A percentile compares a stretch with the other conserved stretches of the same genome.
These are phyloP conservation scores for Heterodera filipjevi DNA, from an alignment of 2,888 invertebrate species.

Conservation along the genomic window DNA sequence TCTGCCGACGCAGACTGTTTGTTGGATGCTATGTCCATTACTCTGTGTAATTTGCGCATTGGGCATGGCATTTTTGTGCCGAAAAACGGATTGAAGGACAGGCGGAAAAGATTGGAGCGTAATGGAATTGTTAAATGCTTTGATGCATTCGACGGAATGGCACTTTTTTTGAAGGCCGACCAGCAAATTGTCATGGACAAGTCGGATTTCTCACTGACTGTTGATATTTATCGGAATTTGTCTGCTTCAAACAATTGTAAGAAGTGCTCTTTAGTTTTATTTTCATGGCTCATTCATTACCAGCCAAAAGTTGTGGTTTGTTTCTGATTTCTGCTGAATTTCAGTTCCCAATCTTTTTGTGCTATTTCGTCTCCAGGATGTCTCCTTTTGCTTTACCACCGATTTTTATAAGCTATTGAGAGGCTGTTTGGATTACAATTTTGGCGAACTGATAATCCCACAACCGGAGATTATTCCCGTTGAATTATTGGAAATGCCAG, in stretches of 20 bases:
- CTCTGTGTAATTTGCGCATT: slow-evolving; percentile 33
- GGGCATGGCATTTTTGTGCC: not conserved
- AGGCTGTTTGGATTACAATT: slow-evolving; percentile 68
- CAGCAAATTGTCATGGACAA: not conserved
- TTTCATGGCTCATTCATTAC: too few relatives aligned
- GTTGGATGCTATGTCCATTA: slow-evolving; percentile 47
- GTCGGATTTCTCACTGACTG: slow-evolving; percentile 33
- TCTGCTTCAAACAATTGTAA: slow-evolving; percentile 53
- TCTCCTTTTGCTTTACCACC: slow-evolving; percentile 45
- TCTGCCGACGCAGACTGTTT: slow-evolving; percentile 51
- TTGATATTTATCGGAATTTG: slow-evolving; percentile 52
- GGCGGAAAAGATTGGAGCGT: too few relatives aligned
- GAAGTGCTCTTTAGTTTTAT: too few relatives aligned
- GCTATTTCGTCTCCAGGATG: not conserved
- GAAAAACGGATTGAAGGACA: not conserved
- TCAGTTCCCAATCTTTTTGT: not conserved
- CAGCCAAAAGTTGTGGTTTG: too few relatives aligned
- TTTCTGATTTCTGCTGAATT: not conserved
- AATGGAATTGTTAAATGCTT: not conserved
- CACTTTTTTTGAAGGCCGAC: not conserved
- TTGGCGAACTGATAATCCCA: slow-evolving; percentile 67
- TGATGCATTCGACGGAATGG: not conserved
- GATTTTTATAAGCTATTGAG: slow-evolving; percentile 57
- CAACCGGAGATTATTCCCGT: slow-evolving; percentile 60
- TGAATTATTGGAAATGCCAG: slow-evolving; percentile 57